A percentile compares a stretch with the other conserved stretches of the same genome.
Evolutionary conservation across 1,140 invertebrate species (phyloP).

Genomic region (Papilio aristodemus): DNA sequence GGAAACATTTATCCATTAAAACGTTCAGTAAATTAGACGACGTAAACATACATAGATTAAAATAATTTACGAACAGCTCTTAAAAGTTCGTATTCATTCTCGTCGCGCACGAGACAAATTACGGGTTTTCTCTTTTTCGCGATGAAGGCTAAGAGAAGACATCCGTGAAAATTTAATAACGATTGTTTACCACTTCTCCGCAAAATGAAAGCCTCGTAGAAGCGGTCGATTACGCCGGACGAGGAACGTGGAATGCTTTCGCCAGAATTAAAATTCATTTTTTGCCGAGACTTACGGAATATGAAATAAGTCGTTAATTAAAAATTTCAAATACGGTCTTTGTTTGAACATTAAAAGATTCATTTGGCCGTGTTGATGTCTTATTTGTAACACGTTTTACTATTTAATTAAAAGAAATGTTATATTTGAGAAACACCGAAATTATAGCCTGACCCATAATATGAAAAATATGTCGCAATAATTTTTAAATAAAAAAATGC

Average conservation of each 20-base stretch:
- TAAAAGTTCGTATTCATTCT: conserved; percentile 32
- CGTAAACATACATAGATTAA: conserved; percentile 27
- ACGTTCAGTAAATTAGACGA: conserved; percentile 6
- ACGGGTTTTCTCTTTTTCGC: conserved; percentile 50
- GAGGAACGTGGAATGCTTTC: conserved; percentile 50
- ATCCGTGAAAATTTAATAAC: conserved; percentile 76
- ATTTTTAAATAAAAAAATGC: too few relatives aligned
- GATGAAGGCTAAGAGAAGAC: conserved; percentile 57
- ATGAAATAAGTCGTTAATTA: conserved; percentile 36
- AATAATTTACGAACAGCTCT: conserved; percentile 25
- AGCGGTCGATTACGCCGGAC: conserved; percentile 56
- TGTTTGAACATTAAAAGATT: conserved; percentile 31
- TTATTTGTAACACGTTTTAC: conserved; percentile 2
- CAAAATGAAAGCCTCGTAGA: conserved; percentile 67
- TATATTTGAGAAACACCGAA: too few relatives aligned
- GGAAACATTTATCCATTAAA: neutral
- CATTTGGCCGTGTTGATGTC: conserved; percentile 24
- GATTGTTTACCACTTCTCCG: conserved; percentile 71
- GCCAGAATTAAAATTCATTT: conserved; percentile 46
- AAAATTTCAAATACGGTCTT: conserved; percentile 33
- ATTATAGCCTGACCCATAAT: too few relatives aligned
- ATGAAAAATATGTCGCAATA: too few relatives aligned
- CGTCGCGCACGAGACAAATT: conserved; percentile 48
- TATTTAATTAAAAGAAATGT: neutral
- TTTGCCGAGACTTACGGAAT: conserved; percentile 34